A percentile compares a stretch with the other conserved stretches of the same genome.
These are phyloP conservation scores for Passer montanus DNA, from an alignment of 2,113 vertebrate genomes.

Conservation along the genomic window DNA sequence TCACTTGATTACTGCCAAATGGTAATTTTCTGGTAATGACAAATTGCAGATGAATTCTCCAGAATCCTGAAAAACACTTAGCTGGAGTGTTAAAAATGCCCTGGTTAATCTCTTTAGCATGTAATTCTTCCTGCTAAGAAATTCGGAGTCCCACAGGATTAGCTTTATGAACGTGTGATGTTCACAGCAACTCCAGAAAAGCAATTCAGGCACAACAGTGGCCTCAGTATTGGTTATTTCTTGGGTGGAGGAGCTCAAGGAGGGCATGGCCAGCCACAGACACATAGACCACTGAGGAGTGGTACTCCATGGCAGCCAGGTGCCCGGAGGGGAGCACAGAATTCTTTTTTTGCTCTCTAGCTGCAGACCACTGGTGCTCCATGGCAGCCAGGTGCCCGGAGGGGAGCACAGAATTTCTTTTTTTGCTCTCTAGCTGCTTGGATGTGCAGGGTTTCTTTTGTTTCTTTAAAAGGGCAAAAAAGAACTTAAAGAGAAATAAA, in stretches of 20 bases:
- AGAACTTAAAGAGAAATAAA: not conserved
- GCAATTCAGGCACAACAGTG: not conserved
- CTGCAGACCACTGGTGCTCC: not conserved
- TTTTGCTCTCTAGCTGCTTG: not conserved
- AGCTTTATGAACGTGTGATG: not conserved
- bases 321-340: not conserved
- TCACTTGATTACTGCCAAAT: not conserved
- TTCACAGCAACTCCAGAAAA: not conserved
- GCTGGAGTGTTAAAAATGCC: not conserved
- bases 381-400: not conserved
- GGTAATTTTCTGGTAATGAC: not conserved
- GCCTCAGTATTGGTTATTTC: not conserved
- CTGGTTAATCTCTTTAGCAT: not conserved
- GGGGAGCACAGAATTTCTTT: not conserved
- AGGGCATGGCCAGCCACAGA: not conserved
- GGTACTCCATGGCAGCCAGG: not conserved
- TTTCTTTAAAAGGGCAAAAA: not conserved
- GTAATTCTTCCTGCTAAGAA: not conserved
- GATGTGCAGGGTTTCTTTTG: not conserved
- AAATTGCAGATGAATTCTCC: not conserved
- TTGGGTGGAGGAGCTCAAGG: not conserved
- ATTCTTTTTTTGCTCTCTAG: no score
- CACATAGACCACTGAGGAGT: rapidly evolving
- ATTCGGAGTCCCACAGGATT: not conserved
- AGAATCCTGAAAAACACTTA: conserved; percentile 1